Base-by-base conservation (phyloP, 2,888 invertebrate species). In the Drosophila aldrichi region DNA sequence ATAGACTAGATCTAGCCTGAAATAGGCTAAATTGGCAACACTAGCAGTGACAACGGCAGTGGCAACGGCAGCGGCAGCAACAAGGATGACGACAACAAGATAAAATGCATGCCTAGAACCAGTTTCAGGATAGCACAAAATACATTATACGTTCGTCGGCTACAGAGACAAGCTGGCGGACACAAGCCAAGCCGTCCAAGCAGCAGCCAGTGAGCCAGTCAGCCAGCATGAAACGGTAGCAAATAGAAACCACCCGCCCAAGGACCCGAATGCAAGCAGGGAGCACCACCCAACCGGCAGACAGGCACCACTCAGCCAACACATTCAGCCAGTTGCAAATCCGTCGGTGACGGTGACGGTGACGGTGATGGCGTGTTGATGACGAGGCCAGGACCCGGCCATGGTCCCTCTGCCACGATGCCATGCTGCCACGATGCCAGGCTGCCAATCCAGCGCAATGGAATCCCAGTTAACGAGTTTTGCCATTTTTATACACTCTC, bases 381-480 rank as follows among this genome's bases (percentile, higher is more conserved):
- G 68, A 36, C 55, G 63, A 69, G 64, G 71, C 67, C 63, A 63
- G 69, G 68, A 62, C 60, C 61, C 57, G 64, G 49, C 49, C 62
- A 60, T 32, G 57, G 63, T 55, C 56, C 52, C 36, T 9, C 32
- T 32, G 32, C 32, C 10, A 32, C 32, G 36, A 14, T 36, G 34
- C 34, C 34, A 36, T 52, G 34, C 20, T 36, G 52, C 52, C 52
- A 36, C 2, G 55, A 66, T 70, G 78, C 69, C 70, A 48, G 64
- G 62, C 79, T 78, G 82, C 69, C 82, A 80, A 75, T 75, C 79
- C 75, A 46, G 62, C 68, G 74, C 85, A 75, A 73, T 75, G 83
- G 77, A 87, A 87, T 87, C 70, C 68, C 84, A 85, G 85, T 84
- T 85, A 85, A 85, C 85, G 84, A 85, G 85, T 89, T 85, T 88